These are phyloP conservation scores for Polietes domitor DNA, from an alignment of 2,888 invertebrate species.

Conservation along the genomic window DNA sequence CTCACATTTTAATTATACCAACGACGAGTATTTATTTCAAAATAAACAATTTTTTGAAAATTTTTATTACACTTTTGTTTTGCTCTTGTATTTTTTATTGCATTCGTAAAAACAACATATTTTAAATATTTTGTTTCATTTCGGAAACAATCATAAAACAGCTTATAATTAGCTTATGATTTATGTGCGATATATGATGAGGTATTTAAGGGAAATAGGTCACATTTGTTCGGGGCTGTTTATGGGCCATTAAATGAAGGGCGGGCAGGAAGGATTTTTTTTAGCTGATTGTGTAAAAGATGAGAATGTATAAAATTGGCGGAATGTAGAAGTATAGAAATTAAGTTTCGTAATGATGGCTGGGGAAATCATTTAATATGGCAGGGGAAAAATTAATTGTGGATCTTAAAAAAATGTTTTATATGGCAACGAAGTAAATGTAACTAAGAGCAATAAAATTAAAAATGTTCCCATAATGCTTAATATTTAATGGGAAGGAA, in stretches of 20 bases:
- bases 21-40: conserved; percentile 11
- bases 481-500: no score
- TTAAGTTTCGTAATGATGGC: no score
- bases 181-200: not conserved
- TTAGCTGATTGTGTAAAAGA: no score
- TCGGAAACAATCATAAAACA: not conserved
- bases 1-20: not conserved
- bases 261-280: not conserved
- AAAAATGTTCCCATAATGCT: no score
- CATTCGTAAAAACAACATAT: not conserved
- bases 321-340: no score
- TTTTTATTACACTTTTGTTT: not conserved
- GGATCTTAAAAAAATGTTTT: no score
- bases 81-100: not conserved
- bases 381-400: no score
- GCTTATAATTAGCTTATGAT: not conserved
- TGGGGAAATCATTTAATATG: no score
- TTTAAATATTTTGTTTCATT: not conserved
- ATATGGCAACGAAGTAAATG: no score
- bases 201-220: not conserved
- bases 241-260: not conserved
- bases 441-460: no score
- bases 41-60: not conserved
- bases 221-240: not conserved
- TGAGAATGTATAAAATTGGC: no score